A percentile compares a stretch with the other conserved stretches of the same genome.
These are phyloP conservation scores for Scaptomyza tumidula DNA, from an alignment of 2,888 invertebrate species.

Conservation along the genomic window DNA sequence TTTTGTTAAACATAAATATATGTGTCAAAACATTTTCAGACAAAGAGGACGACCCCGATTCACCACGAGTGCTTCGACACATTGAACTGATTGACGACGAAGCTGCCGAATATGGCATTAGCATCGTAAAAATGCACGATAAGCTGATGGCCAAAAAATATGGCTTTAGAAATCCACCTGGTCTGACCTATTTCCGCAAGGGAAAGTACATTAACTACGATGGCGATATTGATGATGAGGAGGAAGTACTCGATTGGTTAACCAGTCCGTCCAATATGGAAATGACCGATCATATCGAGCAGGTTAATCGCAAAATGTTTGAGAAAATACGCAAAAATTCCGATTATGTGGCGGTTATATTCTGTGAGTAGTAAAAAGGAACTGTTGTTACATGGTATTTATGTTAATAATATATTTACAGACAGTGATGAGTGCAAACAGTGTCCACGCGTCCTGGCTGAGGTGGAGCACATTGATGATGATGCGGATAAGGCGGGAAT, in stretches of 20 bases:
- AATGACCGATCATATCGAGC: constrained; percentile 95
- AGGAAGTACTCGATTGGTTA: constrained; percentile 94
- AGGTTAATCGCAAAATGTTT: constrained; percentile 96
- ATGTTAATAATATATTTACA: constrained; percentile 78
- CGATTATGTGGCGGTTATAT: constrained; percentile 95
- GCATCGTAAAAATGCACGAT: constrained; percentile 94
- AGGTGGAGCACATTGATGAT: constrained; percentile 97
- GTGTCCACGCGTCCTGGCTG: constrained; percentile 93
- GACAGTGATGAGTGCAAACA: constrained; percentile 98
- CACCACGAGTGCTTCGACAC: constrained; percentile 92
- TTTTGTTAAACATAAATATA: background rate
- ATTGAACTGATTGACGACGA: constrained; percentile 96
- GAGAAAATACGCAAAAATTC: constrained; percentile 94
- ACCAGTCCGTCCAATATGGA: constrained; percentile 98
- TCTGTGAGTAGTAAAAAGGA: constrained; percentile 89
- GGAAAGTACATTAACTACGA: constrained; percentile 95
- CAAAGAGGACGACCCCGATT: constrained; percentile 92
- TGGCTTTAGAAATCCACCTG: constrained; percentile 94
- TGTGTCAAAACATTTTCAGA: constrained; percentile 85
- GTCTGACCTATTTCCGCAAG: constrained; percentile 95
- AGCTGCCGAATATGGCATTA: constrained; percentile 95
- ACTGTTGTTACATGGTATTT: background rate
- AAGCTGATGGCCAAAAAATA: constrained; percentile 96
- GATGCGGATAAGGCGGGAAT: constrained; percentile 96
- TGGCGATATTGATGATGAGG: constrained; percentile 96